These are phyloP conservation scores for Tokudaia tokunoshimensis DNA, from an alignment of 2,797 vertebrate genomes.

Conservation along the genomic window DNA sequence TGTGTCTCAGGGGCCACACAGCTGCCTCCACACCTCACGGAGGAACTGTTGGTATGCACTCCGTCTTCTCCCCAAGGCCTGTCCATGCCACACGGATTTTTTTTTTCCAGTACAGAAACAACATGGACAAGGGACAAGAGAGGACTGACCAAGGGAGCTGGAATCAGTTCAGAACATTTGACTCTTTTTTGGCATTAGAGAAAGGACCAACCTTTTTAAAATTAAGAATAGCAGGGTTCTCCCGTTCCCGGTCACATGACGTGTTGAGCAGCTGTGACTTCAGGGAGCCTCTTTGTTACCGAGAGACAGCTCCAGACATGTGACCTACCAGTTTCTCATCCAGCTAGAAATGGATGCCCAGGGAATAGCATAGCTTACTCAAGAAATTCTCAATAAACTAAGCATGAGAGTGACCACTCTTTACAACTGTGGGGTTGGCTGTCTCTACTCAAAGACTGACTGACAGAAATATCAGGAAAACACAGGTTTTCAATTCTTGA, in stretches of 20 bases:
- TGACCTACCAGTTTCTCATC: slow-evolving; percentile 46
- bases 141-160: slow-evolving; percentile 79
- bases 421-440: not conserved
- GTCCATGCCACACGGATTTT: not conserved
- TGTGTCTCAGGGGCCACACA: slow-evolving; percentile 58
- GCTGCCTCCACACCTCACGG: slow-evolving; percentile 78
- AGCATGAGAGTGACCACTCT: not conserved
- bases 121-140: slow-evolving; percentile 72
- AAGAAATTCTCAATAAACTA: not conserved
- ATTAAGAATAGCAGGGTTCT: slow-evolving; percentile 22
- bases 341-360: not conserved
- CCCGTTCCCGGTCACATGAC: not conserved
- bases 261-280: slow-evolving; percentile 59
- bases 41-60: slow-evolving; percentile 72
- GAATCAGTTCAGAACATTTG: slow-evolving; percentile 77
- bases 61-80: slow-evolving; percentile 57
- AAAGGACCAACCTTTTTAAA: slow-evolving; percentile 66
- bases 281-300: not conserved
- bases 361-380: not conserved
- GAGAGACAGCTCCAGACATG: not conserved
- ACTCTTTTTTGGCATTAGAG: slow-evolving; percentile 78
- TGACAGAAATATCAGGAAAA: not conserved
- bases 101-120: slow-evolving; percentile 66
- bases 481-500: not conserved
- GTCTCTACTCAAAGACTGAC: not conserved